Conservation (phyloP, 2,888 invertebrate genomes). For the Morpho deidamia region DNA sequence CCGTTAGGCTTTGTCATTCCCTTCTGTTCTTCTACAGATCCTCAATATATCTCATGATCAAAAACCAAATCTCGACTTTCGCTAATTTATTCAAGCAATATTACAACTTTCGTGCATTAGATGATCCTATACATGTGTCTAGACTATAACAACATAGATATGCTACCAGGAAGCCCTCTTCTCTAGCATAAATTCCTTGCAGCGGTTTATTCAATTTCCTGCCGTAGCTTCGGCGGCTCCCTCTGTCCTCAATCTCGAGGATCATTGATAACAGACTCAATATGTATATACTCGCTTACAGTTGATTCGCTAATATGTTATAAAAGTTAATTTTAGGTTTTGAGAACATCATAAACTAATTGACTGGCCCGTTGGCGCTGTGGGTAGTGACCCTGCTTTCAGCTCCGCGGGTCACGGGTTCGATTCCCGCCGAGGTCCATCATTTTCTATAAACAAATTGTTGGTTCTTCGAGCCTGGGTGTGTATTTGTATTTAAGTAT, state of each 20-base stretch:
- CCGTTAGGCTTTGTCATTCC: no score
- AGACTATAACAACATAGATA: neutral
- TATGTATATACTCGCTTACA: neutral
- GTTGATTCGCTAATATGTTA: neutral
- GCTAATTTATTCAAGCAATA: neutral
- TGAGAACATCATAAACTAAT: no score
- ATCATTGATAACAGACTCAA: constrained; percentile 27
- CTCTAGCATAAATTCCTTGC: constrained; percentile 49
- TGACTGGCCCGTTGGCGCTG: no score
- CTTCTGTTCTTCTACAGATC: no score
- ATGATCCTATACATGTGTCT: neutral
- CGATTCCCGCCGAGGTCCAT: no score
- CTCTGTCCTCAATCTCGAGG: constrained; percentile 31
- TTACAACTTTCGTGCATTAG: neutral
- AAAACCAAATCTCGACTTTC: no score
- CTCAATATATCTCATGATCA: no score
- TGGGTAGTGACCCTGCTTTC: no score
- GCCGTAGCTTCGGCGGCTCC: constrained; percentile 31
- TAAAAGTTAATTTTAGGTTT: neutral
- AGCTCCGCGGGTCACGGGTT: no score
- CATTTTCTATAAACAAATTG: no score
- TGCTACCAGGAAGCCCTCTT: constrained; percentile 50
- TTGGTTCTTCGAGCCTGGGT: no score
- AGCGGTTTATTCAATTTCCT: constrained; percentile 65
- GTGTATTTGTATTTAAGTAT: no score